These are phyloP conservation scores for Denticeps clupeoides DNA, from an alignment of 2,797 vertebrate species.

Conservation along the genomic window DNA sequence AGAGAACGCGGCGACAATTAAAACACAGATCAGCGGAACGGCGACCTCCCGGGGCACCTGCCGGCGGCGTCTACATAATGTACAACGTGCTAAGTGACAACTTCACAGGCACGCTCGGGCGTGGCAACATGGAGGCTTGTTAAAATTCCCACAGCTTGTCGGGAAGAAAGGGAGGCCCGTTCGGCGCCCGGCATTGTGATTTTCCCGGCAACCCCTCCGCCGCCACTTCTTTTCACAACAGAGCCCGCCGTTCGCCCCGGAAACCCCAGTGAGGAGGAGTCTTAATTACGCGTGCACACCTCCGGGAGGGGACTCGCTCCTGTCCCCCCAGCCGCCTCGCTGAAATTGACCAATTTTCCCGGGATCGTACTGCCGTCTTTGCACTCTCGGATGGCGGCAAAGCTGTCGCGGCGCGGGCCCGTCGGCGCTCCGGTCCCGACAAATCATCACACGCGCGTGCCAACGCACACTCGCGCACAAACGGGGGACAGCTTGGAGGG, in stretches of 20 bases:
- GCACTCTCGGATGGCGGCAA: constrained; percentile 87
- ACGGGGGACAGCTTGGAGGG: constrained; percentile 25
- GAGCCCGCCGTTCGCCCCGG: constrained; percentile 65
- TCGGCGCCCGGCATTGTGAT: constrained; percentile 53
- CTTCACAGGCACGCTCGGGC: constrained; percentile 18
- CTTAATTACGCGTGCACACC: constrained; percentile 69
- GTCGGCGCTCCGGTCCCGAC: constrained; percentile 66
- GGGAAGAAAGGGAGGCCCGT: constrained; percentile 41
- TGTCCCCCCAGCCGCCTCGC: constrained; percentile 45
- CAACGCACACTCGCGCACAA: constrained; percentile 23
- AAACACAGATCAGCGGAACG: not conserved
- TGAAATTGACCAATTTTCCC: constrained; percentile 76
- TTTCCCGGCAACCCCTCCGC: constrained; percentile 33
- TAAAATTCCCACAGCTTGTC: constrained; percentile 29
- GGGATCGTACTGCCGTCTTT: constrained; percentile 75
- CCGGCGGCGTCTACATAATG: not conserved
- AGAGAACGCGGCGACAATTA: constrained; percentile 2
- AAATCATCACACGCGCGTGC: constrained; percentile 57
- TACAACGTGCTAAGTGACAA: not conserved
- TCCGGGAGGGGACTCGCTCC: constrained; percentile 59
- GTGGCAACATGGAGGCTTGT: constrained; percentile 18
- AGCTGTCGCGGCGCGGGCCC: constrained; percentile 74
- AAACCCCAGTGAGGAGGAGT: constrained; percentile 59
- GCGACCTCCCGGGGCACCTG: not conserved
- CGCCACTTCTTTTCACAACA: constrained; percentile 61